These are phyloP conservation scores for Autographa pulchrina DNA, from an alignment of 2,888 invertebrate species.

Conservation along the genomic window DNA sequence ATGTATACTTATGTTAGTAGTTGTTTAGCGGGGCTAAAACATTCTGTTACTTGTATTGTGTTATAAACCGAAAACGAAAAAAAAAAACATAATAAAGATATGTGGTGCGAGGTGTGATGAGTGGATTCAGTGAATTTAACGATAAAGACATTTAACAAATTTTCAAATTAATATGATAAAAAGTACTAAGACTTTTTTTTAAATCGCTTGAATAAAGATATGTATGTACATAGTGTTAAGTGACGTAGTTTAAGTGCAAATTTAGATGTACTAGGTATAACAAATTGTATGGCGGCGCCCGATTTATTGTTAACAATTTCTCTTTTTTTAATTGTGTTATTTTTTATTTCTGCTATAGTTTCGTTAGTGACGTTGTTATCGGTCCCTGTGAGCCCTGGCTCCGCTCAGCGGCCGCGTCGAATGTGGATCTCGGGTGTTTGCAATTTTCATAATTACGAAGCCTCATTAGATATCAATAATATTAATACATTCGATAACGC, in stretches of 20 bases:
- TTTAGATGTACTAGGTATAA: conserved; percentile 89
- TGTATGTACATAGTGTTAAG: conserved; percentile 88
- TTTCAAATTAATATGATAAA: conserved; percentile 87
- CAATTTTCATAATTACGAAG: conserved; percentile 43
- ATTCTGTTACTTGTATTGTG: conserved; percentile 82
- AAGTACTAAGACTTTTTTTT: conserved; percentile 88
- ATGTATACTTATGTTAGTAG: conserved; percentile 81
- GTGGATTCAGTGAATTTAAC: conserved; percentile 85
- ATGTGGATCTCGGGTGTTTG: conserved; percentile 54
- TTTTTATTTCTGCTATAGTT: conserved; percentile 71
- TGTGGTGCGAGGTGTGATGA: conserved; percentile 87
- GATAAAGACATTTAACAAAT: conserved; percentile 89
- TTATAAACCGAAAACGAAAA: conserved; percentile 74
- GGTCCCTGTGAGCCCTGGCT: conserved; percentile 41
- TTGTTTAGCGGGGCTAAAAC: conserved; percentile 80
- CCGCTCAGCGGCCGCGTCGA: conserved; percentile 37
- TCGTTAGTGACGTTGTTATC: conserved; percentile 74
- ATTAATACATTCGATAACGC: conserved; percentile 53
- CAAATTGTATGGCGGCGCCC: conserved; percentile 83
- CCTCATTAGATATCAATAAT: conserved; percentile 55
- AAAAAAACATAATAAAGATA: conserved; percentile 70
- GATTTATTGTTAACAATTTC: conserved; percentile 68
- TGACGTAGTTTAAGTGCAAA: conserved; percentile 83
- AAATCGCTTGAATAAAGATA: conserved; percentile 86
- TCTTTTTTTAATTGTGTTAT: conserved; percentile 69